Evolutionary conservation across 2,888 invertebrate genomes (phyloP).

Genomic region (Rhamphomyia laevipes): DNA sequence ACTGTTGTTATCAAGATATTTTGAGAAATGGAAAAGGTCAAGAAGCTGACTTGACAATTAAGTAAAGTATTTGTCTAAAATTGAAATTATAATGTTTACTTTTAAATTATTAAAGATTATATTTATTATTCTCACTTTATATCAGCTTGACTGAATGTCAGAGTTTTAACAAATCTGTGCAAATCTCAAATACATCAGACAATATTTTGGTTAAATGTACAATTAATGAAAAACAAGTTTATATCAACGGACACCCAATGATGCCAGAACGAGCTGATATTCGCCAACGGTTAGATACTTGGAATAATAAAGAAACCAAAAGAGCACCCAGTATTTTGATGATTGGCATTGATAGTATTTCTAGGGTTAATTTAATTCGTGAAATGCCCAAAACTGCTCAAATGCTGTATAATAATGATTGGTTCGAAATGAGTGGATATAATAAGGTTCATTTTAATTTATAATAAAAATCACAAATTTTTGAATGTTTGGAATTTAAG

Average conservation of each 20-base stretch:
- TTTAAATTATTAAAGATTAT: too few relatives aligned
- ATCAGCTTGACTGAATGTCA: too few relatives aligned
- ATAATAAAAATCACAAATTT: background rate
- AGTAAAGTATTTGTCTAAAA: too few relatives aligned
- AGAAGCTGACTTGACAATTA: too few relatives aligned
- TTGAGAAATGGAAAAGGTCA: too few relatives aligned
- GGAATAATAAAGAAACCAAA: constrained; percentile 16
- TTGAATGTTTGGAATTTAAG: too few relatives aligned
- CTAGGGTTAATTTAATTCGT: constrained; percentile 56
- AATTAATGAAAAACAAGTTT: constrained; percentile 24
- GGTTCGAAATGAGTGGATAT: constrained; percentile 59
- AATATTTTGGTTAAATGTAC: constrained; percentile 43
- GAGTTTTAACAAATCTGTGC: constrained; percentile 35
- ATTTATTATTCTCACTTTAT: too few relatives aligned
- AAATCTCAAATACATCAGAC: constrained; percentile 33
- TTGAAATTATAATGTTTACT: too few relatives aligned
- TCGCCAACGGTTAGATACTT: constrained; percentile 34
- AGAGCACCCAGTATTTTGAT: constrained; percentile 52
- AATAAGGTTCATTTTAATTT: constrained; percentile 40
- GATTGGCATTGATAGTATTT: constrained; percentile 72
- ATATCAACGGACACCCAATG: constrained; percentile 42
- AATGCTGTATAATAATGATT: constrained; percentile 51
- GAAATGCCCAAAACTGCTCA: constrained; percentile 55
- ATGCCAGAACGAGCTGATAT: constrained; percentile 42
- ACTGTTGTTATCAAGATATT: too few relatives aligned